Conservation (phyloP, 1,140 invertebrate genomes). For the Procambarus clarkii region DNA sequence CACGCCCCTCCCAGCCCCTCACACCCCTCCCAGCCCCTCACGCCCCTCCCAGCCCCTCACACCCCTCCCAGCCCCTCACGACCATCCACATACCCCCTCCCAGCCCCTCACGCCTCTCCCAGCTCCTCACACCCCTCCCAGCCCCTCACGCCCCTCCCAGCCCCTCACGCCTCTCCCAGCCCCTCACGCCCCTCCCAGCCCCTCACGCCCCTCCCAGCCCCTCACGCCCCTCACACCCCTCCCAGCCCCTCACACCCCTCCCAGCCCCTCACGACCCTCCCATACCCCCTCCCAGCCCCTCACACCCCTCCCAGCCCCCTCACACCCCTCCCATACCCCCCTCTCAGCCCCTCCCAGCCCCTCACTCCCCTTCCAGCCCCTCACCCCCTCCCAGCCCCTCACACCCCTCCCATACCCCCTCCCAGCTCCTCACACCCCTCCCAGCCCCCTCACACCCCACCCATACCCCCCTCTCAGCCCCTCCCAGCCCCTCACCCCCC, state of each 20-base stretch:
- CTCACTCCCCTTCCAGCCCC: background rate
- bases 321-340: background rate
- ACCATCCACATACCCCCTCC: no score
- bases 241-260: background rate
- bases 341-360: slow-evolving; percentile 7
- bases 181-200: no score
- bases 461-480: background rate
- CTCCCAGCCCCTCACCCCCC: background rate
- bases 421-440: background rate
- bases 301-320: background rate
- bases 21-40: no score
- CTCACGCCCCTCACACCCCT: background rate
- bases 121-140: no score
- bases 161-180: no score
- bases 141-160: no score
- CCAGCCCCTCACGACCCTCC: background rate
- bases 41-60: no score
- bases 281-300: background rate
- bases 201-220: no score
- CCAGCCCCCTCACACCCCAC: background rate
- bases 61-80: no score
- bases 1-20: no score
- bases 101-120: no score
- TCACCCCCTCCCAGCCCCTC: background rate
- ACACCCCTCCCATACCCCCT: background rate